Evolutionary conservation across 2,888 invertebrate genomes (phyloP).

Genomic region (Phragmatobia fuliginosa): DNA sequence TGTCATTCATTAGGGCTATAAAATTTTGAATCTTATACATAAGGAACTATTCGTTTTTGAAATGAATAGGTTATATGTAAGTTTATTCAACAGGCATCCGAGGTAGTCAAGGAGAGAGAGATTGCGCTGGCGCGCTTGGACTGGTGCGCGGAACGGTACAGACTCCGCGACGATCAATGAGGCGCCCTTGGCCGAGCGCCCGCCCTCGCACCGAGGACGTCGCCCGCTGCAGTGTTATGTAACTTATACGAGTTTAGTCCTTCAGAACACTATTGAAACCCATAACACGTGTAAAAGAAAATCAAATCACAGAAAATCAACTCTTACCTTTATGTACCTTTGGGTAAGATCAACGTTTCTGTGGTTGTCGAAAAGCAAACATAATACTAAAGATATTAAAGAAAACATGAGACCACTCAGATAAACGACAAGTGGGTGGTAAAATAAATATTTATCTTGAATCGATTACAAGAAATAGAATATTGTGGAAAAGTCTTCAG

Average conservation of each 20-base stretch:
- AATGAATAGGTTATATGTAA: constrained; percentile 34
- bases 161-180: constrained; percentile 67
- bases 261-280: constrained; percentile 34
- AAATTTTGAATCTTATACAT: not conserved
- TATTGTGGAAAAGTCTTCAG: not conserved
- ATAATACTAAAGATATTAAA: not conserved
- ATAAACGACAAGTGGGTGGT: not conserved
- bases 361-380: not conserved
- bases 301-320: not conserved
- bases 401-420: not conserved
- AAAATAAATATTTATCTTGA: not conserved
- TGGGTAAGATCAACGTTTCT: not conserved
- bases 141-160: constrained; percentile 47
- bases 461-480: not conserved
- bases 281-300: constrained; percentile 26
- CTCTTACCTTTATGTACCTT: not conserved
- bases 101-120: constrained; percentile 16
- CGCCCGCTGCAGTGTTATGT: constrained; percentile 74
- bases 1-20: not conserved
- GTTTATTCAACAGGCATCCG: constrained; percentile 47
- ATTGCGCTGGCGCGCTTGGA: constrained; percentile 62
- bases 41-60: constrained; percentile 1
- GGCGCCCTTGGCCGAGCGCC: constrained; percentile 80
- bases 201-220: constrained; percentile 68
- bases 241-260: constrained; percentile 60